A percentile compares a stretch with the other conserved stretches of the same genome.
Evolutionary conservation across 2,797 vertebrate genomes (phyloP).

Genomic region (Epinephelus awoara): DNA sequence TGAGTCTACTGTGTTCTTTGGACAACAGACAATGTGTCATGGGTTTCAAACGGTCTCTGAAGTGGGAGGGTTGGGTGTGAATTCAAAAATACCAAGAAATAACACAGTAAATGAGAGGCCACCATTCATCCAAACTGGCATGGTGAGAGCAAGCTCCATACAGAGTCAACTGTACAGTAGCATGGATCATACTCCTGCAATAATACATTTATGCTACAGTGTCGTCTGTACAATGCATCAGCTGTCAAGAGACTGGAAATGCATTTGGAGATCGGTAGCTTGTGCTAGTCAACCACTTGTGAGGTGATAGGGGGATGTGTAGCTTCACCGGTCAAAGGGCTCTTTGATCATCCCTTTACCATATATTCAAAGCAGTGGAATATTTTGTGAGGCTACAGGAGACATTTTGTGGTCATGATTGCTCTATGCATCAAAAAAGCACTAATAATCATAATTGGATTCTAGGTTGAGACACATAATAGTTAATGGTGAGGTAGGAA

Average conservation of each 20-base stretch:
- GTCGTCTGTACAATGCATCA: constrained; percentile 27
- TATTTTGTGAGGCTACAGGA: constrained; percentile 50
- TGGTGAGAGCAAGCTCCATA: constrained; percentile 10
- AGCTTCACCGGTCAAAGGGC: constrained; percentile 48
- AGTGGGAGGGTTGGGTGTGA: constrained; percentile 61
- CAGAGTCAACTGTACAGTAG: constrained; percentile 11
- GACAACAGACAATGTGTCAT: constrained; percentile 66
- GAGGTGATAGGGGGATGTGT: constrained; percentile 57
- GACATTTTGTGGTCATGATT: constrained; percentile 65
- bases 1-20: constrained; percentile 61
- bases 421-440: constrained; percentile 49
- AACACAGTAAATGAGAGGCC: constrained; percentile 61
- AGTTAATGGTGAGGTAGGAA: constrained; percentile 69
- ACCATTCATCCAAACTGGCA: constrained; percentile 51
- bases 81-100: constrained; percentile 66
- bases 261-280: constrained; percentile 48
- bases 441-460: constrained; percentile 71
- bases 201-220: constrained; percentile 21
- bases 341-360: constrained; percentile 60
- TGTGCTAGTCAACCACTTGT: constrained; percentile 34
- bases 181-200: constrained; percentile 15
- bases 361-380: constrained; percentile 61
- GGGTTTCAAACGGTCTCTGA: constrained; percentile 53
- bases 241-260: constrained; percentile 46
- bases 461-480: constrained; percentile 61